These are phyloP conservation scores for Dryadula phaetusa DNA, from an alignment of 2,888 invertebrate species.

Conservation along the genomic window DNA sequence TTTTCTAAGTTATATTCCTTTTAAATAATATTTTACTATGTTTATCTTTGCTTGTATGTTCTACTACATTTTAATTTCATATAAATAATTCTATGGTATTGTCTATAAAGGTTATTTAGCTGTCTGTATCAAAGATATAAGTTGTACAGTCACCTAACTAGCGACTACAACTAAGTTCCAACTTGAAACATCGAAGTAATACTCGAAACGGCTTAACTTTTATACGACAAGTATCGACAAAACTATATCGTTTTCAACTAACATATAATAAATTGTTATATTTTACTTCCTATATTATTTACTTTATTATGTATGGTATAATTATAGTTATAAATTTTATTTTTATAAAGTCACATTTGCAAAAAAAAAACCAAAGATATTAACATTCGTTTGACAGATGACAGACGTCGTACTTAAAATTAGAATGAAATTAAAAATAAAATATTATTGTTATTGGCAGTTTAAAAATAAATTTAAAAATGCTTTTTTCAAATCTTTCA, in stretches of 20 bases:
- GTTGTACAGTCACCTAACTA: slow-evolving; percentile 20
- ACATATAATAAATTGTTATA: slow-evolving; percentile 11
- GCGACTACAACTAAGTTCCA: slow-evolving; percentile 25
- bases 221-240: slow-evolving; percentile 25
- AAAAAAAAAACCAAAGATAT: background rate
- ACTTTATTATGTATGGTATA: background rate
- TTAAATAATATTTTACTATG: no score
- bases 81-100: background rate
- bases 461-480: background rate
- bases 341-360: no score
- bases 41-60: background rate
- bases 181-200: slow-evolving; percentile 21
- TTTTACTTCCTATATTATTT: background rate
- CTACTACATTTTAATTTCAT: background rate
- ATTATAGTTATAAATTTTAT: no score
- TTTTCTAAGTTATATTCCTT: no score
- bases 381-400: background rate
- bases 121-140: slow-evolving; percentile 10
- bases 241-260: slow-evolving; percentile 7
- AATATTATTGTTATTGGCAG: background rate
- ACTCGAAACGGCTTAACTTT: slow-evolving; percentile 19
- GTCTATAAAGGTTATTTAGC: slow-evolving; percentile 5
- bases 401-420: background rate
- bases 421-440: background rate
- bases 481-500: no score